Base-by-base conservation (phyloP, 1,140 invertebrate genomes). In the Eulimnadia texana region DNA sequence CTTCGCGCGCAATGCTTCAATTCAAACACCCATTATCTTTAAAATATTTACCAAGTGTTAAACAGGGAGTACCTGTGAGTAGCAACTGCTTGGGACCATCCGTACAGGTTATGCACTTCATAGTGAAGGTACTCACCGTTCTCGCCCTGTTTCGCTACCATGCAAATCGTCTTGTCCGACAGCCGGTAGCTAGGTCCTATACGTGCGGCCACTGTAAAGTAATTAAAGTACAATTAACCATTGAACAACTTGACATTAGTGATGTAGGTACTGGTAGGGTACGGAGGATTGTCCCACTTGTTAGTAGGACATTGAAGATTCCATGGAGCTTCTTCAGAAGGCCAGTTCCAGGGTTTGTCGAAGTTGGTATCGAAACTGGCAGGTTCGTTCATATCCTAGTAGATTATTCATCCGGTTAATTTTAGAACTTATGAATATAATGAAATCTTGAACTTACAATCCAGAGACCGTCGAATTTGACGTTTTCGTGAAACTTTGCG, bases 21-120 rank as follows among this genome's bases (percentile, higher is more conserved):
- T 25, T 6, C 20, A 2, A 28, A 55, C 1, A 23, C 0, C 19
- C 6, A 55, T 55, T 16, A 55, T n/a, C 55, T 20, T 57, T 54
- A 2, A 23, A 3, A 25, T 16, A 3, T 9, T 3, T n/a, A 24
- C 9, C 24, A 28, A n/a, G 29, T 27, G 20, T 13, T 53, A 50
- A 23, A n/a, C 50, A 47, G 6, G 13, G 62, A 65, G 33, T 58
- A 66, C 65, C 42, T 54, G 27, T 62, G 50, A 19, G 68, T 69
- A 20, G 65, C 50, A 27, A 63, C 49, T 11, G 68, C 50, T 59
- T 69, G 65, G 13, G 64, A 66, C 63, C 63, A 70, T 27, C 77
- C 80, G 68, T 82, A 82, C 33, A 83, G 60, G 67, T 75, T 81
- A 67, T 84, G 82, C 2, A 74, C 66, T 67, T 80, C 68, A 66